A percentile compares a stretch with the other conserved stretches of the same genome.
phyloP scores from a whole-genome alignment of 2,113 vertebrate species.

The Ceyx cyanopectus region DNA sequence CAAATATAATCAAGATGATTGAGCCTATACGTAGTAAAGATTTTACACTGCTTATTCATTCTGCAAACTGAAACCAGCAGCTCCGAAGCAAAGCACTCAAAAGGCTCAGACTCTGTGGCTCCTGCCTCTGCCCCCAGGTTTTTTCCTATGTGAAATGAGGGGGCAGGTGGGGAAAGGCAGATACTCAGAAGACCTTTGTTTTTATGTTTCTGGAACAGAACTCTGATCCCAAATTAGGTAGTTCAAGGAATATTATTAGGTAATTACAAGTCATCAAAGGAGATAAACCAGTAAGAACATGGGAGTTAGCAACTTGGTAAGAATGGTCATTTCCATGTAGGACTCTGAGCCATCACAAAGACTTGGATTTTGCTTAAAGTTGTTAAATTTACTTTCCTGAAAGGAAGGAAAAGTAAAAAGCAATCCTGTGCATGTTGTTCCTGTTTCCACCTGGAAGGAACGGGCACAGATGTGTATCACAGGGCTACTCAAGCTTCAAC shows the following conservation, averaged over 20 bases:
- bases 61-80: neutral
- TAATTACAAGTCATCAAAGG: neutral
- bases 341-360: neutral
- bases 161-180: neutral
- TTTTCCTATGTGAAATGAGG: conserved; percentile 3
- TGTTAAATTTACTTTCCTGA: neutral
- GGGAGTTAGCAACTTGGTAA: neutral
- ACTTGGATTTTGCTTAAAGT: neutral
- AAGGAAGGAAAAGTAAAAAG: neutral
- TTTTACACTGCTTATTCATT: neutral
- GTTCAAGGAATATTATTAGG: neutral
- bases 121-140: neutral
- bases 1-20: neutral
- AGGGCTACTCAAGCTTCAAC: neutral
- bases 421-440: neutral
- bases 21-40: neutral
- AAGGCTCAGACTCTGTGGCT: neutral
- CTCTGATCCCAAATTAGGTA: neutral
- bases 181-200: neutral
- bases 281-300: neutral
- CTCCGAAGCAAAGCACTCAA: neutral
- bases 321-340: fast-evolving
- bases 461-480: fast-evolving
- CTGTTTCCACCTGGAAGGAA: neutral
- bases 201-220: neutral